Percentiles rank a stretch among this genome's conserved stretches.
Evolutionary conservation across 2,888 invertebrate genomes (phyloP).

Genomic region (Lepidonotus clava): DNA sequence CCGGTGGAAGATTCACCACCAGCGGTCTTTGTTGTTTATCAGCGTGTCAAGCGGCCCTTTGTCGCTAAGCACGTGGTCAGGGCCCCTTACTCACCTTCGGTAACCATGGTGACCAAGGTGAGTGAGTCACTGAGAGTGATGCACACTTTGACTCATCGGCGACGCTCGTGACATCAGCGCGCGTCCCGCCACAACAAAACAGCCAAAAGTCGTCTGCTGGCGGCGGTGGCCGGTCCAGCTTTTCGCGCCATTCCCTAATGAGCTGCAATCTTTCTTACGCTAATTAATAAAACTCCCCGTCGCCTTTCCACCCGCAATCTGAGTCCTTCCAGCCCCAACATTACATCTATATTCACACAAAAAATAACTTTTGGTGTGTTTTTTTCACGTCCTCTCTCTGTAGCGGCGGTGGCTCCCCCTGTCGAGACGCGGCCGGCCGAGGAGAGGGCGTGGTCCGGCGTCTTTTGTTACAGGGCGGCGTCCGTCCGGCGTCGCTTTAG

Average conservation of each 20-base stretch:
- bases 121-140: conserved; percentile 1
- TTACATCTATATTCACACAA: no score
- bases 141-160: conserved; percentile 34
- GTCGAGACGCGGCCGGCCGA: neutral
- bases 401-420: neutral
- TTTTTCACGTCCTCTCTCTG: neutral
- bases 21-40: neutral
- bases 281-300: no score
- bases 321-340: no score
- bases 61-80: conserved; percentile 25
- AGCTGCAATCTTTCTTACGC: neutral
- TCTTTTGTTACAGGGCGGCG: neutral
- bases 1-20: neutral
- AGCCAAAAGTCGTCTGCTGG: conserved; percentile 23
- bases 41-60: conserved; percentile 10
- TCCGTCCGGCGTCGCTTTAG: neutral
- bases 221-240: no score
- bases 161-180: neutral
- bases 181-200: neutral
- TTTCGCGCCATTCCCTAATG: no score
- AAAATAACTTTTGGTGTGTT: neutral
- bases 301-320: no score
- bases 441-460: neutral
- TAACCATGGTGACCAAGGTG: conserved; percentile 15
- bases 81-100: conserved; percentile 8